Base-by-base conservation (phyloP, 1,140 invertebrate genomes). In the Micrasema minimum region DNA sequence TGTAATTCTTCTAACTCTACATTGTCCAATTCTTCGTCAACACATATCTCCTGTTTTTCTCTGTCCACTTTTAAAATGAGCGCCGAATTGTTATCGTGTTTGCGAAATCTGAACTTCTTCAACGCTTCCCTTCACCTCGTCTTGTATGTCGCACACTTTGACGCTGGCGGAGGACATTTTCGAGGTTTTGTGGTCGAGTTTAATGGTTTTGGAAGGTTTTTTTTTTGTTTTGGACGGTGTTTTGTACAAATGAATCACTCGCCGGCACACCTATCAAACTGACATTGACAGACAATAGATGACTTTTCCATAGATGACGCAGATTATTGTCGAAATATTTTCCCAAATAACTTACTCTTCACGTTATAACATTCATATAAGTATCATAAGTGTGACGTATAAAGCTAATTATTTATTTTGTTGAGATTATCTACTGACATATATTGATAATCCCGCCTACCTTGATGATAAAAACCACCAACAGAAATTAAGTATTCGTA, bases 11-110 rank as follows among this genome's bases (percentile, higher is more conserved):
- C 95, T 22, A 96, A 86, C 66, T 89, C 87, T 12, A 91, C 88
- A 81, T 93, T 89, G 81, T 96, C 92, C 68, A 95, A 81, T 69
- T 91, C 85, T 78, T 95, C 91, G 76, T 97, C 95, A 0, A 96
- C 82, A 70, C 91, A 87, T 35, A 97, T 87, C 41, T 86, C 83
- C 77, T 94, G 92, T 73, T 92, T 91, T 71, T 93, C 91, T 79
- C 90, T 85, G 80, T 96, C 91, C 23, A 83, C 79, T 90, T 91
- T 90, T 90, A 94, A 86, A 78, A 96, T 91, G 46, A 96, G 79
- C 50, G 94, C 94, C 59, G 89, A 88, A 82, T 93, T 94, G 51
- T 87, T 87, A 72, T 88, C 87, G 77, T 87, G 89, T 82, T 94
- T 96, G 66, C 91, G 85, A 78, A 96, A 95, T 71, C 91, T 87